Conservation (phyloP, 2,888 invertebrate genomes). For the Acanthosoma haemorrhoidale region DNA sequence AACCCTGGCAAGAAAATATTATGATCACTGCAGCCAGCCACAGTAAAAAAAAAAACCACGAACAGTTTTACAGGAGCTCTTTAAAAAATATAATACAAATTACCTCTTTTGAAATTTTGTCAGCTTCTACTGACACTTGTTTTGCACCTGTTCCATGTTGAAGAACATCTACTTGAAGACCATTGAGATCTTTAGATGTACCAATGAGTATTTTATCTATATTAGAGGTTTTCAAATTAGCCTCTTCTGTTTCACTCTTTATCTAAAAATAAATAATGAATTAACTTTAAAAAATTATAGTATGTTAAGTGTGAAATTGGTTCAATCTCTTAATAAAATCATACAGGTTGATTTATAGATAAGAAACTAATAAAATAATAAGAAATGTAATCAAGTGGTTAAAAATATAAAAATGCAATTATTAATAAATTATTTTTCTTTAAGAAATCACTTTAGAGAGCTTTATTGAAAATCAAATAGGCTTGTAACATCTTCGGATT, state of each 20-base stretch:
- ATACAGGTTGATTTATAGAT: no score
- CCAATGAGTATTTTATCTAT: slow-evolving; percentile 48
- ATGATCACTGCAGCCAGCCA: neutral
- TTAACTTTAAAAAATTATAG: no score
- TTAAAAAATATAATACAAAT: neutral
- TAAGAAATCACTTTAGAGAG: no score
- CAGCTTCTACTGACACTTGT: slow-evolving; percentile 71
- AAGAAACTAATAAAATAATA: no score
- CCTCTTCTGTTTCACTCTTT: slow-evolving; percentile 70
- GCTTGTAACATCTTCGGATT: no score
- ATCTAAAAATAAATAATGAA: slow-evolving; percentile 56
- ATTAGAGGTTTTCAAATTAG: slow-evolving; percentile 70
- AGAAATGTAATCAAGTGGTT: no score
- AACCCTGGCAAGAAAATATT: neutral
- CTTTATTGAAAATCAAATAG: no score
- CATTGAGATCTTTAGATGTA: slow-evolving; percentile 51
- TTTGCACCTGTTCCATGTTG: slow-evolving; percentile 77
- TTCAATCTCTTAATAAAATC: no score
- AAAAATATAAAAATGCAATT: no score
- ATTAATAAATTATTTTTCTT: no score
- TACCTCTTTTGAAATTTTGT: slow-evolving; percentile 63
- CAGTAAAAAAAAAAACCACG: neutral
- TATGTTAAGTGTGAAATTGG: no score
- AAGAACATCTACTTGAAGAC: slow-evolving; percentile 71
- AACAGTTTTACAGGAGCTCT: neutral